Percentiles rank a stretch among this genome's conserved stretches.
These are phyloP conservation scores for Rana temporaria DNA, from an alignment of 2,113 vertebrate species.

Conservation along the genomic window DNA sequence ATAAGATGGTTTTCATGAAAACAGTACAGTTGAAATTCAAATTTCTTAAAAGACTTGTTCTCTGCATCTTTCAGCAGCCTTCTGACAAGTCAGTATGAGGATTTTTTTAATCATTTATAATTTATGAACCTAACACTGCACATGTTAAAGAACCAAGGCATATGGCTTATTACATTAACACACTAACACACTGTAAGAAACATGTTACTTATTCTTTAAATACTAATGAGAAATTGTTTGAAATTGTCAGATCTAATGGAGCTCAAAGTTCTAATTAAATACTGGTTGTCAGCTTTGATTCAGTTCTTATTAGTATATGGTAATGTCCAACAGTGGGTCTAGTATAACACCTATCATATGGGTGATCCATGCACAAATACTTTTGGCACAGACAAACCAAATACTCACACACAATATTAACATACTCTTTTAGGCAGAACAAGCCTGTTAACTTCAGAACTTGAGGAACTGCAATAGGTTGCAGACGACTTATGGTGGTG, in stretches of 20 bases:
- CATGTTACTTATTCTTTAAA: constrained; percentile 16
- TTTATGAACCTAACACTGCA: constrained; percentile 32
- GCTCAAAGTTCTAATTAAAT: constrained; percentile 15
- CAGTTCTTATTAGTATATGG: background rate
- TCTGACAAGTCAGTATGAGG: constrained; percentile 44
- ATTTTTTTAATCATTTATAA: constrained; percentile 47
- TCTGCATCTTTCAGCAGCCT: constrained; percentile 27
- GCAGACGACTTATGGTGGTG: too few relatives aligned
- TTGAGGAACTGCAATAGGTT: too few relatives aligned
- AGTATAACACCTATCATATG: too few relatives aligned
- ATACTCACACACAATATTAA: too few relatives aligned
- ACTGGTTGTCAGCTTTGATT: constrained; percentile 14
- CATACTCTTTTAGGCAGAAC: too few relatives aligned
- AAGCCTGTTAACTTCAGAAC: too few relatives aligned
- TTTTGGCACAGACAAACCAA: too few relatives aligned
- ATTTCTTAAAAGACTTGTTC: constrained; percentile 7
- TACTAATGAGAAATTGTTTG: constrained; percentile 30
- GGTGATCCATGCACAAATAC: too few relatives aligned
- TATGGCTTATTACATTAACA: constrained; percentile 49
- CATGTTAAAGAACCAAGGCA: constrained; percentile 44
- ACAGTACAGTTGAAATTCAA: constrained; percentile 43
- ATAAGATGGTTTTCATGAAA: constrained; percentile 47
- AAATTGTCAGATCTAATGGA: constrained; percentile 18
- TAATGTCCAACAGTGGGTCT: background rate
- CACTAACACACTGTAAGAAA: background rate